These are phyloP conservation scores for Erpobdella octoculata DNA, from an alignment of 2,888 invertebrate species.

Conservation along the genomic window DNA sequence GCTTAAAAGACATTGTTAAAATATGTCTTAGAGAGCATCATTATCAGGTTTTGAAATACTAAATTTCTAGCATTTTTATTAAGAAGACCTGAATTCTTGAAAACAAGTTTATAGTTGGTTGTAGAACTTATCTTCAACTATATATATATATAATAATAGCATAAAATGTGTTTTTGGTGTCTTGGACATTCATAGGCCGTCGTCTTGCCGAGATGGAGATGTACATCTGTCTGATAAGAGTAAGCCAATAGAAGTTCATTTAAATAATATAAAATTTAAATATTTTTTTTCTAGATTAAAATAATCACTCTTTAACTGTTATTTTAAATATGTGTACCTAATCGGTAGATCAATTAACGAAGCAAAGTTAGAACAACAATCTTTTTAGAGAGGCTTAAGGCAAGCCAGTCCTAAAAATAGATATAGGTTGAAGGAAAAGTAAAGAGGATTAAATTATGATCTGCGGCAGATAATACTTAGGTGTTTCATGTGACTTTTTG, in stretches of 20 bases:
- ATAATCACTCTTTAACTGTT: not conserved
- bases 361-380: not conserved
- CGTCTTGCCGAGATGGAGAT: constrained; percentile 58
- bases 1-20: not conserved
- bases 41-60: not conserved
- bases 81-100: too few species aligned
- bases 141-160: too few species aligned
- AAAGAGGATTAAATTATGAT: too few species aligned
- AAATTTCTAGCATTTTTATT: too few species aligned
- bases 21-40: not conserved
- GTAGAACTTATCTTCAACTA: too few species aligned
- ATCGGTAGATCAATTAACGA: too few species aligned
- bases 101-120: too few species aligned
- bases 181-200: constrained; percentile 46
- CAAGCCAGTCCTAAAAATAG: too few species aligned
- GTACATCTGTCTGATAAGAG: constrained; percentile 53
- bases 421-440: too few species aligned
- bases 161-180: not conserved
- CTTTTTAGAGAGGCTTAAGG: too few species aligned
- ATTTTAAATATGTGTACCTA: not conserved
- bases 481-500: too few species aligned
- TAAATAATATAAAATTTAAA: not conserved
- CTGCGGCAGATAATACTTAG: too few species aligned
- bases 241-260: constrained; percentile 37
- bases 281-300: not conserved